Evolutionary conservation across 2,888 invertebrate species (phyloP).

Genomic region (Helobdella robusta): DNA sequence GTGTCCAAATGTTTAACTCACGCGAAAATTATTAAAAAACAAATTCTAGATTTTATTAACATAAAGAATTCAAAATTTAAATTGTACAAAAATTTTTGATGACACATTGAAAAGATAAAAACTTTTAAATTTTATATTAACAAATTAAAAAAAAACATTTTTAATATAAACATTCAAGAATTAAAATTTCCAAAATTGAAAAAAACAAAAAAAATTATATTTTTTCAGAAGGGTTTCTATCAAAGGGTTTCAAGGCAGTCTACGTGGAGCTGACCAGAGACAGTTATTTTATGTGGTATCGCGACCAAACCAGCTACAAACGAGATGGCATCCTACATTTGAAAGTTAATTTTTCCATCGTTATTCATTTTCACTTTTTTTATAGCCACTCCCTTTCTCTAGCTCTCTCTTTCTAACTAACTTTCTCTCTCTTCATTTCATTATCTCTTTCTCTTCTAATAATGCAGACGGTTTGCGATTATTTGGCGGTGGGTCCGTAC

Average conservation of each 20-base stretch:
- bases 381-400: too few species aligned
- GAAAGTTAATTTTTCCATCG: not conserved
- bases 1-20: too few species aligned
- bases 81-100: too few species aligned
- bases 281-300: conserved; percentile 77
- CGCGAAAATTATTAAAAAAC: too few species aligned
- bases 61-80: too few species aligned
- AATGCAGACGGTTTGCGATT: conserved; percentile 35
- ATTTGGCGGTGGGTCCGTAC: conserved; percentile 37
- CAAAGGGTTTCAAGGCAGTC: conserved; percentile 72
- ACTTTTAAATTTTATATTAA: too few species aligned
- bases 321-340: conserved; percentile 24
- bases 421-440: too few species aligned
- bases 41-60: too few species aligned
- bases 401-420: too few species aligned
- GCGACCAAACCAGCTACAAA: conserved; percentile 53
- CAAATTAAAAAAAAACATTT: not conserved
- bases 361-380: not conserved
- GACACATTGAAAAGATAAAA: too few species aligned
- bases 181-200: not conserved
- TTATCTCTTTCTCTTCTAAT: too few species aligned
- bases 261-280: conserved; percentile 76
- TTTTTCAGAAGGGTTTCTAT: conserved; percentile 65
- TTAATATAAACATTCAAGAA: not conserved
- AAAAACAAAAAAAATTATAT: not conserved